A percentile compares a stretch with the other conserved stretches of the same genome.
phyloP scores from a whole-genome alignment of 2,113 vertebrate genomes.

The Ondatra zibethicus region DNA sequence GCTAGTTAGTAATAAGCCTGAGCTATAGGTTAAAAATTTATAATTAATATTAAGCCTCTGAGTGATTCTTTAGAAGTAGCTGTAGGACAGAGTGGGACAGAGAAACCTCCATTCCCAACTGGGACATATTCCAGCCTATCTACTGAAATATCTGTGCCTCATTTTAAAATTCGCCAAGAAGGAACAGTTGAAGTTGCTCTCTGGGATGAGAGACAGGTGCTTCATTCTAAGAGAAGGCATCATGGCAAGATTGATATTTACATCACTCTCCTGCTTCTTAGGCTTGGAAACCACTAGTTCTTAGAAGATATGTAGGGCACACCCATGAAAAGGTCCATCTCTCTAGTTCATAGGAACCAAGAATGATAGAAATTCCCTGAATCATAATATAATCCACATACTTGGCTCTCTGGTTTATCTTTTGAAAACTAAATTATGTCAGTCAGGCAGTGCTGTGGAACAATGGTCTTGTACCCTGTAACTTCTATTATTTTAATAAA shows the following conservation, averaged over 20 bases:
- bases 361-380: not conserved
- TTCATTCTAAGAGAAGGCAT: not conserved
- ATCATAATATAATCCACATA: not conserved
- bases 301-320: not conserved
- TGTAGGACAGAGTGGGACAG: too few relatives aligned
- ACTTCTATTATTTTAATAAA: too few relatives aligned
- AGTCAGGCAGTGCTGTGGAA: too few relatives aligned
- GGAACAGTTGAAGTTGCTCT: not conserved
- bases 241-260: not conserved
- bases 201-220: not conserved
- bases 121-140: not conserved
- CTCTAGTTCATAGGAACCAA: not conserved
- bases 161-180: not conserved
- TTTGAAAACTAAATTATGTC: not conserved
- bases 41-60: too few relatives aligned
- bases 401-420: not conserved
- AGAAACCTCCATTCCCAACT: too few relatives aligned
- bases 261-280: not conserved
- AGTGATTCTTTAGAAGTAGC: too few relatives aligned
- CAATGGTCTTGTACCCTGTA: too few relatives aligned
- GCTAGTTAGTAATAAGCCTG: too few relatives aligned
- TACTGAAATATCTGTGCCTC: not conserved
- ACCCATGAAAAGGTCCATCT: not conserved
- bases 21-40: too few relatives aligned
- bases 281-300: not conserved